These are phyloP conservation scores for Lasioglossum baleicum DNA, from an alignment of 1,140 invertebrate genomes.

Conservation along the genomic window DNA sequence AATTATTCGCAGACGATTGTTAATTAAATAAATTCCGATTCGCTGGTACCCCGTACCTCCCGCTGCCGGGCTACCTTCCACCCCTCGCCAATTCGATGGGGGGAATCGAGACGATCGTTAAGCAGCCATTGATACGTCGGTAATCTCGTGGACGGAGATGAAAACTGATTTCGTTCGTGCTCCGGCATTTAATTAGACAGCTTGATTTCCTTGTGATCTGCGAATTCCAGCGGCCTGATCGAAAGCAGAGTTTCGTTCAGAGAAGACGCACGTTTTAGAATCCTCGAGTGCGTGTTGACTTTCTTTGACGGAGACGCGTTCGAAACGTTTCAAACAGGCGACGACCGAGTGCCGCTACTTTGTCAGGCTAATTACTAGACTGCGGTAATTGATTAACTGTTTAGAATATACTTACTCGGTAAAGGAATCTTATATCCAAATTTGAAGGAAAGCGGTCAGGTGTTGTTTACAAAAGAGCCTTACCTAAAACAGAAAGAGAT, in stretches of 20 bases:
- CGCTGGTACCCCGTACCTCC: background rate
- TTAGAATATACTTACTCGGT: background rate
- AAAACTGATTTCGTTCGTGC: conserved; percentile 5
- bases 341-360: too few relatives aligned
- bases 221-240: background rate
- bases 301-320: background rate
- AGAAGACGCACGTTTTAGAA: background rate
- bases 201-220: background rate
- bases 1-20: conserved; percentile 43
- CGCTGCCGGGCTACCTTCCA: too few relatives aligned
- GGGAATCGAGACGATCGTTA: conserved; percentile 15
- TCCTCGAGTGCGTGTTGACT: background rate
- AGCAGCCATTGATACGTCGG: background rate
- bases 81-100: background rate
- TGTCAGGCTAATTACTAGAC: too few relatives aligned
- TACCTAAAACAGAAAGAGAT: background rate
- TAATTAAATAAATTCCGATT: conserved; percentile 46
- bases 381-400: background rate
- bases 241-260: background rate
- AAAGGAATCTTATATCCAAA: background rate
- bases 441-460: too few relatives aligned
- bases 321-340: background rate
- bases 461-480: background rate
- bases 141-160: background rate
- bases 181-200: background rate